Conservation (phyloP, 2,888 invertebrate genomes). For the Octonoba sinensis region DNA sequence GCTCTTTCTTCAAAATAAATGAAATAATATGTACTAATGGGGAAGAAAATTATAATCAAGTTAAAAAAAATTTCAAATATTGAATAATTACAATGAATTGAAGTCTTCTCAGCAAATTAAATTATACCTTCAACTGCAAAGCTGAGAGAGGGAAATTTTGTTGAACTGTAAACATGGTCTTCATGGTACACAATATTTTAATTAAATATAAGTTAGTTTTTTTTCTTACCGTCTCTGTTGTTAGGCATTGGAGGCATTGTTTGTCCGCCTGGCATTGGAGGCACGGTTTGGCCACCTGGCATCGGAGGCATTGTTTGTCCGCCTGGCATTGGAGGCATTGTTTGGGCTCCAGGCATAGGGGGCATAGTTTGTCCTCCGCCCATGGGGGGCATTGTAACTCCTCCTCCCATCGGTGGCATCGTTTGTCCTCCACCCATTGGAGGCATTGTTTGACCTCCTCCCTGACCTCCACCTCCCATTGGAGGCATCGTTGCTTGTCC, state of each 20-base stretch:
- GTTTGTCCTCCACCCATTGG: neutral
- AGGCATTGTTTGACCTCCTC: neutral
- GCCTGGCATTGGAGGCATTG: neutral
- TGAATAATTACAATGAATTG: too few species aligned
- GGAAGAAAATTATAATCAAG: too few species aligned
- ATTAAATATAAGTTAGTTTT: too few species aligned
- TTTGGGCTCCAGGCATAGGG: neutral
- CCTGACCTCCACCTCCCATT: neutral
- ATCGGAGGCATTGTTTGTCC: neutral
- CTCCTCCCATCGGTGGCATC: neutral
- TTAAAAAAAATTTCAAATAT: too few species aligned
- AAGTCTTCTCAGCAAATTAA: too few species aligned
- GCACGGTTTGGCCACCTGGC: neutral
- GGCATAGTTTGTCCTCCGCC: conserved; percentile 10
- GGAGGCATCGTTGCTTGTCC: neutral
- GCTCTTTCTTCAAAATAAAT: too few species aligned
- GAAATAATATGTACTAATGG: too few species aligned
- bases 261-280: neutral
- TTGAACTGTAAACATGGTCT: too few species aligned
- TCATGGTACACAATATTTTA: too few species aligned
- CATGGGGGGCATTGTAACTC: neutral
- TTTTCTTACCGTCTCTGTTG: too few species aligned
- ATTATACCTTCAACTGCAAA: too few species aligned
- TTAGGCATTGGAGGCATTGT: neutral
- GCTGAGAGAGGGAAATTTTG: too few species aligned